A percentile compares a stretch with the other conserved stretches of the same genome.
phyloP scores from a whole-genome alignment of 2,888 invertebrate species.

The Sphinx pinastri region DNA sequence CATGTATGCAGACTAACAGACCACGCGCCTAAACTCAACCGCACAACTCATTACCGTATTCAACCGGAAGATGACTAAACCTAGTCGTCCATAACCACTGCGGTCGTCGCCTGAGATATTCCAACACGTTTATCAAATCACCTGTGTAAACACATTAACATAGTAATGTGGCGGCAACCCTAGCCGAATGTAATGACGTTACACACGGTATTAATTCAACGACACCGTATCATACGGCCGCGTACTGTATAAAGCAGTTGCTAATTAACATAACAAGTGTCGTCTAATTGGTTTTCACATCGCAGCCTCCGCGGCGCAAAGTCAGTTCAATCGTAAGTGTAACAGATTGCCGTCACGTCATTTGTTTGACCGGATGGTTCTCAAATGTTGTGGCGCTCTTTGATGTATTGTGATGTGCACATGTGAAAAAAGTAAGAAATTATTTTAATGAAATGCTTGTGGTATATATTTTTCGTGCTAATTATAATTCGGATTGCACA shows the following conservation, averaged over 20 bases:
- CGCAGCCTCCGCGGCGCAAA: constrained; percentile 46
- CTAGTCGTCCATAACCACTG: background rate
- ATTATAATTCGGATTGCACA: too few species aligned
- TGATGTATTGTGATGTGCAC: background rate
- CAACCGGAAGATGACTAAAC: background rate
- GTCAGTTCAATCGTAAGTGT: constrained; percentile 46
- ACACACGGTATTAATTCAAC: constrained; percentile 58
- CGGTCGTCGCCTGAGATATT: too few species aligned
- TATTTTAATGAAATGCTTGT: too few species aligned
- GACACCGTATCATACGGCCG: constrained; percentile 39
- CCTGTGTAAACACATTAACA: background rate
- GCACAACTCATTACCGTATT: background rate
- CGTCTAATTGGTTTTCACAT: constrained; percentile 65
- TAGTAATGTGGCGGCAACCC: constrained; percentile 38
- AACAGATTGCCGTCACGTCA: constrained; percentile 38
- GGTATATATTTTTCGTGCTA: too few species aligned
- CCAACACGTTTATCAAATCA: background rate
- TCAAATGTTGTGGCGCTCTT: background rate
- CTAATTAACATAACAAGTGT: constrained; percentile 72
- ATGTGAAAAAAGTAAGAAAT: too few species aligned
- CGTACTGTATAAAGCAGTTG: constrained; percentile 49
- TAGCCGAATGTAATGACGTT: constrained; percentile 36
- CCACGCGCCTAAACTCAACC: too few species aligned
- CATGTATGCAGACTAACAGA: too few species aligned
- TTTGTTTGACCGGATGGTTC: constrained; percentile 20